These are phyloP conservation scores for Caenorhabditis sinica DNA, from an alignment of 2,888 invertebrate species.

Conservation along the genomic window DNA sequence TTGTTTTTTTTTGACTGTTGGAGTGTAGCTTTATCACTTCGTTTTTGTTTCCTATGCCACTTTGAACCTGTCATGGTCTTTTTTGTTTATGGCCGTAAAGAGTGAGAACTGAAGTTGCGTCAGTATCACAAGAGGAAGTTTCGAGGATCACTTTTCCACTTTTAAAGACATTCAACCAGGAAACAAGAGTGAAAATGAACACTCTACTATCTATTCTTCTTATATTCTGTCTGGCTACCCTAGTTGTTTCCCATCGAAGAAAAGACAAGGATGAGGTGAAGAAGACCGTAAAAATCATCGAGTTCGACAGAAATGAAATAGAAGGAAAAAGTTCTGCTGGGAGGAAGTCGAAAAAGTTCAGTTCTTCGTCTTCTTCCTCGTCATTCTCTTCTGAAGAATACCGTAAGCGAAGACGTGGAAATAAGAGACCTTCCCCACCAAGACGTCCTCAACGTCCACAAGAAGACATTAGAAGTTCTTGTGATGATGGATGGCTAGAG, in stretches of 20 bases:
- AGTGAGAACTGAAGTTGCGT: too few relatives aligned
- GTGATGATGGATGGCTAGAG: conserved; percentile 17
- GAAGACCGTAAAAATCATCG: conserved; percentile 11
- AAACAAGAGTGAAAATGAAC: background rate
- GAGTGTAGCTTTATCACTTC: too few relatives aligned
- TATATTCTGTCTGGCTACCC: background rate
- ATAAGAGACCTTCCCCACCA: background rate
- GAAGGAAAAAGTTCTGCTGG: background rate
- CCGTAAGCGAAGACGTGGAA: background rate
- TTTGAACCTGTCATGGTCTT: too few relatives aligned
- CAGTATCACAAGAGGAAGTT: too few relatives aligned
- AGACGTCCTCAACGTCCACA: background rate
- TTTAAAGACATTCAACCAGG: too few relatives aligned
- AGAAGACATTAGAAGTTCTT: background rate
- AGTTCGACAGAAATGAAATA: background rate
- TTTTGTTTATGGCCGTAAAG: too few relatives aligned
- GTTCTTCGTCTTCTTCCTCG: conserved; percentile 3
- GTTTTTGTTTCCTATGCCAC: too few relatives aligned
- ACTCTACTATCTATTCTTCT: background rate
- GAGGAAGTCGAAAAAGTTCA: background rate
- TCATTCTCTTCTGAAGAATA: background rate
- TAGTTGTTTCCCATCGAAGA: background rate
- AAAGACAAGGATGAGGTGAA: conserved; percentile 1
- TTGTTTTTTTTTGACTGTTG: background rate
- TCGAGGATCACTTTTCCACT: too few relatives aligned